Evolutionary conservation across 2,797 vertebrate genomes (phyloP).

Genomic region (Peromyscus melanophrys): DNA sequence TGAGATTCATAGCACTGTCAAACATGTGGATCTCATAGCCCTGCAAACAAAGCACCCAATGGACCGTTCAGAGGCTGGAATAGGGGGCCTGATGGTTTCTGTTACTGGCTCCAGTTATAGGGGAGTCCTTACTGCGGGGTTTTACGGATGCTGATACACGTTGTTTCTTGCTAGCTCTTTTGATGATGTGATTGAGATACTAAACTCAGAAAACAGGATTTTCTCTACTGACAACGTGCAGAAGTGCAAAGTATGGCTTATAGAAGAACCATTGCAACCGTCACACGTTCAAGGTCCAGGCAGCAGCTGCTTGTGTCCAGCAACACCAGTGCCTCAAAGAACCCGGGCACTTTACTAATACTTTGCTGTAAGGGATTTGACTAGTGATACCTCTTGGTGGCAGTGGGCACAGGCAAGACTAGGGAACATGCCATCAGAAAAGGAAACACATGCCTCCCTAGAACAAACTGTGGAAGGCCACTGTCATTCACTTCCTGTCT

Average conservation of each 20-base stretch:
- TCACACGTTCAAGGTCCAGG: background rate
- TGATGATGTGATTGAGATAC: background rate
- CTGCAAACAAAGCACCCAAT: constrained; percentile 85
- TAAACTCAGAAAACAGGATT: background rate
- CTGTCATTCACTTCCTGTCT: background rate
- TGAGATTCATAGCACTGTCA: constrained; percentile 94
- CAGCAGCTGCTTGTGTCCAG: background rate
- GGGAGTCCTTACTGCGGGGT: background rate
- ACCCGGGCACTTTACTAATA: background rate
- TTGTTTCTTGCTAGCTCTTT: background rate
- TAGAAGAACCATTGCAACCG: background rate
- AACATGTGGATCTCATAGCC: constrained; percentile 97
- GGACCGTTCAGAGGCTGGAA: background rate
- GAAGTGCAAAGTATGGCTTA: background rate
- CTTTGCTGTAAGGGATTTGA: background rate
- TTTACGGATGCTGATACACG: background rate
- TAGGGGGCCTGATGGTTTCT: background rate
- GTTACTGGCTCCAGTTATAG: background rate
- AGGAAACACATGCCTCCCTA: background rate
- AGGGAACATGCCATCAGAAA: background rate
- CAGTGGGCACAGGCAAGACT: background rate
- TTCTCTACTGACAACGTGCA: background rate
- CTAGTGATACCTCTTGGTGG: background rate
- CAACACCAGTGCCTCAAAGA: background rate
- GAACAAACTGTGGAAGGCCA: background rate